Conservation (phyloP, 2,797 vertebrate species). For the Esox masquinongy region DNA sequence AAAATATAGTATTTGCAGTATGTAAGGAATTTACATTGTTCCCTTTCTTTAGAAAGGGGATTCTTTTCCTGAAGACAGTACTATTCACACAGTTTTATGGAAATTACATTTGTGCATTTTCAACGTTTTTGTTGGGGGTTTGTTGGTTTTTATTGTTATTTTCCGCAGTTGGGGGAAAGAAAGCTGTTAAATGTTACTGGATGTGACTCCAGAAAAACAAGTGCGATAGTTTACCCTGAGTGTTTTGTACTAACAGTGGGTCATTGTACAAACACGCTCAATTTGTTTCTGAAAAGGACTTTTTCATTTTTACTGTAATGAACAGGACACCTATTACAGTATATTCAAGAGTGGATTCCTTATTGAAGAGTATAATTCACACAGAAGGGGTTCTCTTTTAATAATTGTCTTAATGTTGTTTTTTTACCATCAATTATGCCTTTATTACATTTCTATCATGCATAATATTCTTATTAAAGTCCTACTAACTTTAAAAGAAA, state of each 20-base stretch:
- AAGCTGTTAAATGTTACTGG: conserved; percentile 37
- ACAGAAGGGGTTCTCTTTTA: not conserved
- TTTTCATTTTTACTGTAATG: not conserved
- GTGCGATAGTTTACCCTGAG: conserved; percentile 46
- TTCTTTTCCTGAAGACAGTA: conserved; percentile 31
- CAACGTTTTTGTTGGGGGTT: conserved; percentile 8
- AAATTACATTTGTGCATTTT: conserved; percentile 59
- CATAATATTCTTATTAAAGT: not conserved
- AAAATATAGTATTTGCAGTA: conserved; percentile 17
- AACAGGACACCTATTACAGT: not conserved
- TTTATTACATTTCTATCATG: not conserved
- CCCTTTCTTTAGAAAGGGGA: conserved; percentile 29
- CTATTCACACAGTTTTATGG: conserved; percentile 42
- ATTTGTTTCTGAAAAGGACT: not conserved
- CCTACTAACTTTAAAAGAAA: not conserved
- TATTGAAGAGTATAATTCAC: too few species aligned
- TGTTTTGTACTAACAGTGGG: not conserved
- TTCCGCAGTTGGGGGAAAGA: conserved; percentile 19
- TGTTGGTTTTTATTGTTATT: conserved; percentile 19
- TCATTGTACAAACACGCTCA: conserved; percentile 1
- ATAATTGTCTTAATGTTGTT: too few species aligned
- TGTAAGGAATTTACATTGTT: conserved; percentile 53
- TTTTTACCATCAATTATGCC: too few species aligned
- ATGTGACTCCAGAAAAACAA: conserved; percentile 17
- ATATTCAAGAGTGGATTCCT: not conserved